Evolutionary conservation across 2,797 vertebrate species (phyloP).

Genomic region (Setipinna tenuifilis): DNA sequence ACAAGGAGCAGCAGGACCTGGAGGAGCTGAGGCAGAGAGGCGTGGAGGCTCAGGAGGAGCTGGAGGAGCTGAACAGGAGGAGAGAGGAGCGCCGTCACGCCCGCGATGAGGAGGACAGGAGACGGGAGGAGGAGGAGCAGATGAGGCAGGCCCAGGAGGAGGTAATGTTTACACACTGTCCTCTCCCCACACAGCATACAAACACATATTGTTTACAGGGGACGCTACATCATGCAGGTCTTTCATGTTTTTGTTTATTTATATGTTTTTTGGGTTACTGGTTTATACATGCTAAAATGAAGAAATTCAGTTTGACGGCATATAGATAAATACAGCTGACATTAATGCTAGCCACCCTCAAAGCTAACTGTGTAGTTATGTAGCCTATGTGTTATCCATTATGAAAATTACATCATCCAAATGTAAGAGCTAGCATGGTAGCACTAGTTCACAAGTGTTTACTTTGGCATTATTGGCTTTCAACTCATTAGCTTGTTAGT

Average conservation of each 20-base stretch:
- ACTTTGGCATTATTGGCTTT: not conserved
- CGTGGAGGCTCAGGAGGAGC: constrained; percentile 46
- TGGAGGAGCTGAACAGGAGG: constrained; percentile 28
- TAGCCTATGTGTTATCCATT: not conserved
- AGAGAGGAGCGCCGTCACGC: constrained; percentile 31
- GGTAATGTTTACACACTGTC: not conserved
- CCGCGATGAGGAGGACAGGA: constrained; percentile 52
- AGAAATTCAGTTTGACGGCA: not conserved
- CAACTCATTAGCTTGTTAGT: not conserved
- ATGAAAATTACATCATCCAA: not conserved
- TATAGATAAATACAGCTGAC: not conserved
- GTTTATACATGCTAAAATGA: not conserved
- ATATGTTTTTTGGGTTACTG: not conserved
- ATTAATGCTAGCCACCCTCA: not conserved
- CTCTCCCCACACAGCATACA: not conserved
- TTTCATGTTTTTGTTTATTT: not conserved
- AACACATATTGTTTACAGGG: not conserved
- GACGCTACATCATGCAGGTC: not conserved
- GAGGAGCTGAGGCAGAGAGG: constrained; percentile 56
- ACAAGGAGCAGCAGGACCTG: constrained; percentile 54
- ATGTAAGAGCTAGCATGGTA: not conserved
- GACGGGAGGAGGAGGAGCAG: not conserved
- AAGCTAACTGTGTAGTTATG: not conserved
- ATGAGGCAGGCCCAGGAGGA: not conserved
- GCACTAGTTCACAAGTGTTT: not conserved